Conservation (phyloP, 53 echinoderm and acorn worm genomes). For the Hippasteria phrygiana region DNA sequence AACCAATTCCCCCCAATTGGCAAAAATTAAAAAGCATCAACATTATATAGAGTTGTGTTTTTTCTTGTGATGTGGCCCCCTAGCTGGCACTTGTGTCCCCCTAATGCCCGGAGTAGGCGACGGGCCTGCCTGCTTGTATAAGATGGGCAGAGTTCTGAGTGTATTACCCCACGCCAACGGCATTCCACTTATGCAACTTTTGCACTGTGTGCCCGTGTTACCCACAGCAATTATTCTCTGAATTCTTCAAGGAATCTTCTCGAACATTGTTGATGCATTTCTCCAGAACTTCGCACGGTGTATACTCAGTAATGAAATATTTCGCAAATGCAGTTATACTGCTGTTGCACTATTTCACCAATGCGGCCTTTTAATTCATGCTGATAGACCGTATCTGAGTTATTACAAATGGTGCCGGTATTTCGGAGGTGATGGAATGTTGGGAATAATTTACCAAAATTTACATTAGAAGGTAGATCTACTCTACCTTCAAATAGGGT, state of each 20-base stretch:
- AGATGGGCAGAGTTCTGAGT: background rate
- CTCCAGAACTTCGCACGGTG: background rate
- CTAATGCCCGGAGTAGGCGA: too few relatives aligned
- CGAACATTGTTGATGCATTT: slow-evolving; percentile 56
- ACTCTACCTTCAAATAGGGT: too few relatives aligned
- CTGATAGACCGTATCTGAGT: background rate
- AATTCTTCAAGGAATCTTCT: slow-evolving; percentile 56
- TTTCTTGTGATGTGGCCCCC: too few relatives aligned
- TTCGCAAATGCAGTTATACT: slow-evolving; percentile 24
- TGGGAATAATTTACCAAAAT: background rate
- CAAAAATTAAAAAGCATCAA: too few relatives aligned
- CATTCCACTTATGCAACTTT: slow-evolving; percentile 31
- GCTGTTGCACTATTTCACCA: background rate
- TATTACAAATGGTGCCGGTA: background rate
- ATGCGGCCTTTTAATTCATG: background rate
- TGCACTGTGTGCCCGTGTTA: background rate
- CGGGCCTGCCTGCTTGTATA: too few relatives aligned
- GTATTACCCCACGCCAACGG: slow-evolving; percentile 27
- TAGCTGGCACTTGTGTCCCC: too few relatives aligned
- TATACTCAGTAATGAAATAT: slow-evolving; percentile 31
- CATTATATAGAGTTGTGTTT: too few relatives aligned
- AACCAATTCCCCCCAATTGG: too few relatives aligned
- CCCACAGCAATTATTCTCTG: slow-evolving; percentile 12
- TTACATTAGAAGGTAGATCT: background rate
- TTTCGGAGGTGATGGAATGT: background rate